A percentile compares a stretch with the other conserved stretches of the same genome.
phyloP scores from a whole-genome alignment of 2,113 vertebrate genomes.

The Cygnus atratus region DNA sequence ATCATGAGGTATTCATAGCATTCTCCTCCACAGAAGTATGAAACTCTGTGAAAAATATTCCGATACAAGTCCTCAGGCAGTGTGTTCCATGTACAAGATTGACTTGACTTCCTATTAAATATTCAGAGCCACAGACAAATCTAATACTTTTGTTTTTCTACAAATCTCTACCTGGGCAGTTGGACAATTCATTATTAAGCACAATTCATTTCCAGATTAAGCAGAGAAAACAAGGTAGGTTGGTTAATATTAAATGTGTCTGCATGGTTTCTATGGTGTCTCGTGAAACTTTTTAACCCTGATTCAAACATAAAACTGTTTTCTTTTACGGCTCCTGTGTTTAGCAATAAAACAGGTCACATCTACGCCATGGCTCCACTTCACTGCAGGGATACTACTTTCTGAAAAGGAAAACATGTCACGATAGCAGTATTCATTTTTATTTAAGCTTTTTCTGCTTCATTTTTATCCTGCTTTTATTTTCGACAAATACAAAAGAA shows the following conservation, averaged over 20 bases:
- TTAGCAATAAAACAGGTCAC: neutral
- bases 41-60: conserved; percentile 36
- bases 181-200: conserved; percentile 41
- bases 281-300: neutral
- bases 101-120: conserved; percentile 30
- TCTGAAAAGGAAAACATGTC: neutral
- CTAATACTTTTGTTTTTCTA: conserved; percentile 1
- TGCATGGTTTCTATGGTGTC: neutral
- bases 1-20: conserved; percentile 70
- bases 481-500: neutral
- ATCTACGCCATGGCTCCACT: neutral
- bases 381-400: neutral
- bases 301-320: neutral
- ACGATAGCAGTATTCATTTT: neutral
- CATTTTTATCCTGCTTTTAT: neutral
- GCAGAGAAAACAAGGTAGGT: neutral
- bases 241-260: neutral
- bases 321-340: neutral
- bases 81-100: neutral
- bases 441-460: neutral
- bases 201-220: neutral
- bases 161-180: neutral
- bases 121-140: conserved; percentile 42
- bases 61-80: conserved; percentile 44
- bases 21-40: conserved; percentile 47